Conservation (phyloP, 1,140 invertebrate species). For the Sitobion miscanthi region DNA sequence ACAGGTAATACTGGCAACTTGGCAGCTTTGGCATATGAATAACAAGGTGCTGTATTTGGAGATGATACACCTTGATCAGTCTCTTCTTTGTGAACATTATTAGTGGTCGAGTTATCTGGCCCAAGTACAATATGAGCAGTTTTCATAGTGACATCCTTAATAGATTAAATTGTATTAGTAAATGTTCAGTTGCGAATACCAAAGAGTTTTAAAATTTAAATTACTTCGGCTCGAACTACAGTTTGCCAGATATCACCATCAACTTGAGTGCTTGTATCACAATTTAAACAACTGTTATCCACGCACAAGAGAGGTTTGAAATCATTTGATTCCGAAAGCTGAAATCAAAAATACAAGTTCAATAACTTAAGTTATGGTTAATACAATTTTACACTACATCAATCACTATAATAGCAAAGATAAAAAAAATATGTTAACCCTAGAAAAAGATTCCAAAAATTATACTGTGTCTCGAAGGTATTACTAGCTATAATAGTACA, state of each 20-base stretch:
- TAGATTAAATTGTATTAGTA: not conserved
- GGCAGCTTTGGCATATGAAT: slow-evolving; percentile 80
- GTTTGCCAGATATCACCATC: too few relatives aligned
- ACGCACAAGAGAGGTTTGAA: too few relatives aligned
- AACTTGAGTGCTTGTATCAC: too few relatives aligned
- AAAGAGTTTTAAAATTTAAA: not conserved
- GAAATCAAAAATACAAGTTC: too few relatives aligned
- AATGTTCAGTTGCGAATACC: not conserved
- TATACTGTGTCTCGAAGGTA: not conserved
- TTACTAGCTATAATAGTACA: not conserved
- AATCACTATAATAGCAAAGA: not conserved
- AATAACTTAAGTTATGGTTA: too few relatives aligned
- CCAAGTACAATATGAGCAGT: slow-evolving; percentile 81
- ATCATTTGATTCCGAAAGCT: too few relatives aligned
- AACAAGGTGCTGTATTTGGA: slow-evolving; percentile 6
- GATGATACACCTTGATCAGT: slow-evolving; percentile 60
- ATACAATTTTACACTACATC: too few relatives aligned
- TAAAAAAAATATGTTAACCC: not conserved
- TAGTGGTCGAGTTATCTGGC: slow-evolving; percentile 63
- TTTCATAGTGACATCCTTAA: slow-evolving; percentile 73
- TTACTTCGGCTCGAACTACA: too few relatives aligned
- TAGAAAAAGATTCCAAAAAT: too few relatives aligned
- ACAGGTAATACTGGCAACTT: slow-evolving; percentile 83
- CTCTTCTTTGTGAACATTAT: slow-evolving; percentile 64
- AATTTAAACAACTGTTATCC: too few relatives aligned